These are phyloP conservation scores for Melanotaenia pygmaea DNA, from an alignment of 2,797 vertebrate genomes.

Conservation along the genomic window DNA sequence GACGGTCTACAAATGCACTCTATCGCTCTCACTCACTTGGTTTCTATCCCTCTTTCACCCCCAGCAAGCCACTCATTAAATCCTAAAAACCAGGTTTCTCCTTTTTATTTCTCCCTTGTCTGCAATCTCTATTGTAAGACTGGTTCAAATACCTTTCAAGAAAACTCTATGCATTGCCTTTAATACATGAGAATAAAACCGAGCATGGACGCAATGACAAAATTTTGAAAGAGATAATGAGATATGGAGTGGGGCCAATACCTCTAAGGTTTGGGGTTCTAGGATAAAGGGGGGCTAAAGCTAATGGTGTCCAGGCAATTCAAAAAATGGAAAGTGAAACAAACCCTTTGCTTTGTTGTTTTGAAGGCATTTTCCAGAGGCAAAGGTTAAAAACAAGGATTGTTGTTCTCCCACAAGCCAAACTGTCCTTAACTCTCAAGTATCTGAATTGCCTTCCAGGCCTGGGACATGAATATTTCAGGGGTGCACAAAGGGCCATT, in stretches of 20 bases:
- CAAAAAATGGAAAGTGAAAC: slow-evolving; percentile 65
- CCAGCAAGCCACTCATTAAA: slow-evolving; percentile 97
- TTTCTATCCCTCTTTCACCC: slow-evolving; percentile 81
- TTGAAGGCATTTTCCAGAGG: slow-evolving; percentile 61
- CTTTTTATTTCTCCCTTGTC: slow-evolving; percentile 84
- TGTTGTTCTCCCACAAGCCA: slow-evolving; percentile 61
- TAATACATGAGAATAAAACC: slow-evolving; percentile 65
- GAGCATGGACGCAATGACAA: slow-evolving; percentile 66
- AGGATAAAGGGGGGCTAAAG: slow-evolving; percentile 63
- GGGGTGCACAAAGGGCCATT: slow-evolving; percentile 60
- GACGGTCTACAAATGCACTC: slow-evolving; percentile 66
- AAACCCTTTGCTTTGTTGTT: slow-evolving; percentile 61
- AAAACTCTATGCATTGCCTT: slow-evolving; percentile 77
- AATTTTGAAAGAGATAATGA: slow-evolving; percentile 79
- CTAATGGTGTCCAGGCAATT: slow-evolving; percentile 69
- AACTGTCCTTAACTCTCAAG: slow-evolving; percentile 59
- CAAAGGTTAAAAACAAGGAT: slow-evolving; percentile 61
- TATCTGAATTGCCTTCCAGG: slow-evolving; percentile 58
- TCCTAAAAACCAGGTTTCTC: slow-evolving; percentile 85
- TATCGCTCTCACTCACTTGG: slow-evolving; percentile 67
- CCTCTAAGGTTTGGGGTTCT: slow-evolving; percentile 52
- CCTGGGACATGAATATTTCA: slow-evolving; percentile 53
- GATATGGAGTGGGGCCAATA: slow-evolving; percentile 69
- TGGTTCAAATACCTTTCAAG: slow-evolving; percentile 90
- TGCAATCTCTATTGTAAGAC: slow-evolving; percentile 92